Evolutionary conservation across 1,140 invertebrate species (phyloP).

Genomic region (Littorina saxatilis): DNA sequence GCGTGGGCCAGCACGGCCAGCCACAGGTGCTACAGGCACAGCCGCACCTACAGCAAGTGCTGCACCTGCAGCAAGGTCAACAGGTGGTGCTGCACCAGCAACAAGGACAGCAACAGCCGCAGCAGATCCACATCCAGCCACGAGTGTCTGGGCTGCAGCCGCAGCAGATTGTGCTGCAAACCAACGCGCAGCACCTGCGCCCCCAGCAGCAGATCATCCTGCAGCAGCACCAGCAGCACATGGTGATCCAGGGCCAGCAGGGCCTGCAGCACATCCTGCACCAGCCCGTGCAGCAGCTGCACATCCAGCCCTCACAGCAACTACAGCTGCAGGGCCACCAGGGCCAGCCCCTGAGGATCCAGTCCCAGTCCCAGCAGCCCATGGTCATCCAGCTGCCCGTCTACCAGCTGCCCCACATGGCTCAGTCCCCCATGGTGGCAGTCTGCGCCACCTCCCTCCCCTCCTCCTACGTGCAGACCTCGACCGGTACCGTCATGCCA

Average conservation of each 20-base stretch:
- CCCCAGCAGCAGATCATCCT: conserved; percentile 28
- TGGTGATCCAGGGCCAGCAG: conserved; percentile 27
- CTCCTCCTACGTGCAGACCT: conserved; percentile 25
- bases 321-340: conserved; percentile 20
- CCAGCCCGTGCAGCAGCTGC: conserved; percentile 42
- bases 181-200: background rate
- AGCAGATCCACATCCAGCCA: conserved; percentile 22
- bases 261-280: conserved; percentile 36
- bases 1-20: background rate
- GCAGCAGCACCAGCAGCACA: conserved; percentile 24
- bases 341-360: conserved; percentile 41
- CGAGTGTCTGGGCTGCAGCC: background rate
- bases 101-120: background rate
- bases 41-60: conserved; percentile 38
- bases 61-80: conserved; percentile 43
- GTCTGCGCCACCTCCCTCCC: conserved; percentile 27
- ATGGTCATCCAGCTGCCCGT: conserved; percentile 26
- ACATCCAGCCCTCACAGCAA: conserved; percentile 32
- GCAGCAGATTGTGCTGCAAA: conserved; percentile 24
- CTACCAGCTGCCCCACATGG: conserved; percentile 28
- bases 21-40: conserved; percentile 17
- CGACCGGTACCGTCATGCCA: background rate
- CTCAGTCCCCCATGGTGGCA: conserved; percentile 45
- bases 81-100: conserved; percentile 11
- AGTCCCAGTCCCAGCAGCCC: conserved; percentile 29